Evolutionary conservation across 2,888 invertebrate genomes (phyloP).

Genomic region (Parnassius glacialis): DNA sequence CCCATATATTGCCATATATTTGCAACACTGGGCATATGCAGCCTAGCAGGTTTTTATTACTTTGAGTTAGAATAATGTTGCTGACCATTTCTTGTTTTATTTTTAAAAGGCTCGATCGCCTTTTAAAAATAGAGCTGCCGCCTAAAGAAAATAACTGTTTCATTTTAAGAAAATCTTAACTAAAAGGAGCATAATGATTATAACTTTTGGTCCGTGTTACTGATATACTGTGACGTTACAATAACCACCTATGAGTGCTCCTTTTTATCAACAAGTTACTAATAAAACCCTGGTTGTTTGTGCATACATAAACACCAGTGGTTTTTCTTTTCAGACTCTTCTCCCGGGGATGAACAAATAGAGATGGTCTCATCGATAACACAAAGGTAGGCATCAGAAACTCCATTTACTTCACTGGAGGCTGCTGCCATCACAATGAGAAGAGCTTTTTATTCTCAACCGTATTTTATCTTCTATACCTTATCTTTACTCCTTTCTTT

Average conservation of each 20-base stretch:
- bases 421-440: conserved; percentile 49
- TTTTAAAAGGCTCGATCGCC: too few species aligned
- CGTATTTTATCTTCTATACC: conserved; percentile 13
- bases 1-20: too few species aligned
- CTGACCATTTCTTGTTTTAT: too few species aligned
- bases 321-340: conserved; percentile 90
- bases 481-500: conserved; percentile 52
- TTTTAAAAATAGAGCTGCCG: too few species aligned
- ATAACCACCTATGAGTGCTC: conserved; percentile 77
- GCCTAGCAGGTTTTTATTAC: too few species aligned
- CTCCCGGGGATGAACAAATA: conserved; percentile 69
- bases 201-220: conserved; percentile 78
- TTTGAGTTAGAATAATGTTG: too few species aligned
- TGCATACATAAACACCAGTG: conserved; percentile 94
- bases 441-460: conserved; percentile 33
- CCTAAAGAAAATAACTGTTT: too few species aligned
- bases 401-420: conserved; percentile 53
- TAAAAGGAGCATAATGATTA: conserved; percentile 72
- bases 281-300: conserved; percentile 82
- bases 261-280: conserved; percentile 76
- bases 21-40: too few species aligned
- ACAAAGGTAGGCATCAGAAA: conserved; percentile 69
- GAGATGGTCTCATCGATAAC: conserved; percentile 61
- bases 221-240: conserved; percentile 73
- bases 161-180: neutral